Evolutionary conservation across 2,113 vertebrate genomes (phyloP).

Genomic region (Onychorhynchus coronatus): DNA sequence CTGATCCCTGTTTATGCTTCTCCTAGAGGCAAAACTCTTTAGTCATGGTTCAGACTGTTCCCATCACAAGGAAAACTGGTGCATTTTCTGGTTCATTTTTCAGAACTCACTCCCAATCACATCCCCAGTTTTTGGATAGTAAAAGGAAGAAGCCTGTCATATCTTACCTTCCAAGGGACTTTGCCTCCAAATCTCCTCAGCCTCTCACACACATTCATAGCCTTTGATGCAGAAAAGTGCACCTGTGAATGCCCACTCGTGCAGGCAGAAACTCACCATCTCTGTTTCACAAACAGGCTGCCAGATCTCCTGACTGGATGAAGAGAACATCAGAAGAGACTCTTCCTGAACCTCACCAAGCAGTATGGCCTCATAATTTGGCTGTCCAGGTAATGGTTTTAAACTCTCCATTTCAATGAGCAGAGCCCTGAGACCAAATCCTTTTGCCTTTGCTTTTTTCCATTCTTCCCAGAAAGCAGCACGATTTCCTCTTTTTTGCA

Average conservation of each 20-base stretch:
- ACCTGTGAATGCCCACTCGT: not conserved
- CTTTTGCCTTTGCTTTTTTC: not conserved
- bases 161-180: not conserved
- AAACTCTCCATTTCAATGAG: not conserved
- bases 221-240: not conserved
- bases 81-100: not conserved
- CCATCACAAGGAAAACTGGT: not conserved
- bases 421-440: not conserved
- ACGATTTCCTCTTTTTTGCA: not conserved
- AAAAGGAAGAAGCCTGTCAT: not conserved
- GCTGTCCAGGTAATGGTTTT: not conserved
- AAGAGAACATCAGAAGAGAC: not conserved
- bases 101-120: not conserved
- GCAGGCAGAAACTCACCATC: not conserved
- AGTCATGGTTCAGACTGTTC: not conserved
- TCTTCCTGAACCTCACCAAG: not conserved
- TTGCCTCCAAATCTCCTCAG: not conserved
- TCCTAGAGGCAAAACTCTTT: not conserved
- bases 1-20: not conserved
- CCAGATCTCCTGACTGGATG: not conserved
- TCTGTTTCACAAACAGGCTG: constrained; percentile 1
- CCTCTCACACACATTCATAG: not conserved
- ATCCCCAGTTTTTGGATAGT: not conserved
- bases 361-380: not conserved
- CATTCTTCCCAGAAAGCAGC: not conserved